phyloP scores from a whole-genome alignment of 2,888 invertebrate species.

The Thelaira solivaga region DNA sequence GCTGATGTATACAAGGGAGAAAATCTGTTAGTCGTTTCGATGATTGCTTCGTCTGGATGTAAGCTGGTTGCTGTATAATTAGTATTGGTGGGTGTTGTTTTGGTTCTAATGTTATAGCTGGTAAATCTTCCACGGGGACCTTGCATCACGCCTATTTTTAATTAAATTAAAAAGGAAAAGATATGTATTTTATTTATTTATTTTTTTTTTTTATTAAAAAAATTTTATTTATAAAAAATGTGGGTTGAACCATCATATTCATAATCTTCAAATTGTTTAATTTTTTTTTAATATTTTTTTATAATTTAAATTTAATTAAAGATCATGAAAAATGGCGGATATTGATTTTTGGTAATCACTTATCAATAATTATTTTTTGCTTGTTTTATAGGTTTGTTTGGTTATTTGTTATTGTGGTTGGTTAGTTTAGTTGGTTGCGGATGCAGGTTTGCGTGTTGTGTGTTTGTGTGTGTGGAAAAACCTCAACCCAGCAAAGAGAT shows the following conservation, averaged over 20 bases:
- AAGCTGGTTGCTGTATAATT: slow-evolving; percentile 61
- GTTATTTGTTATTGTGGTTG: background rate
- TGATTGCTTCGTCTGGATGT: slow-evolving; percentile 68
- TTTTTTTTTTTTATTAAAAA: background rate
- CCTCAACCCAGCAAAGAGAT: no score
- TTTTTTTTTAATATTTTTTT: background rate
- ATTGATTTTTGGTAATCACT: background rate
- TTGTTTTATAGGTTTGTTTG: slow-evolving; percentile 29
- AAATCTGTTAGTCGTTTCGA: slow-evolving; percentile 67
- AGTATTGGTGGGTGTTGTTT: slow-evolving; percentile 58
- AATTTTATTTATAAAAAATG: background rate
- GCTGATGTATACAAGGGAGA: slow-evolving; percentile 68
- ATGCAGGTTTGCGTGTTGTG: slow-evolving; percentile 13
- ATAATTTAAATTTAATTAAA: slow-evolving; percentile 3
- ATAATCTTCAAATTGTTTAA: slow-evolving; percentile 10
- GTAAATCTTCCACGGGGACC: slow-evolving; percentile 55
- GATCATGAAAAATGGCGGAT: slow-evolving; percentile 1
- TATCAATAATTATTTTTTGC: background rate
- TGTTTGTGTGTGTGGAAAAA: background rate
- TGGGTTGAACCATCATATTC: background rate
- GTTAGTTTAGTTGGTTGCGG: background rate
- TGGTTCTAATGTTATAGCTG: slow-evolving; percentile 51
- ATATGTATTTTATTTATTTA: background rate
- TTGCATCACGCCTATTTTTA: slow-evolving; percentile 79
- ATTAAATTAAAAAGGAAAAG: slow-evolving; percentile 2